Evolutionary conservation across 2,888 invertebrate species (phyloP).

Genomic region (Scrobipalpa costella): DNA sequence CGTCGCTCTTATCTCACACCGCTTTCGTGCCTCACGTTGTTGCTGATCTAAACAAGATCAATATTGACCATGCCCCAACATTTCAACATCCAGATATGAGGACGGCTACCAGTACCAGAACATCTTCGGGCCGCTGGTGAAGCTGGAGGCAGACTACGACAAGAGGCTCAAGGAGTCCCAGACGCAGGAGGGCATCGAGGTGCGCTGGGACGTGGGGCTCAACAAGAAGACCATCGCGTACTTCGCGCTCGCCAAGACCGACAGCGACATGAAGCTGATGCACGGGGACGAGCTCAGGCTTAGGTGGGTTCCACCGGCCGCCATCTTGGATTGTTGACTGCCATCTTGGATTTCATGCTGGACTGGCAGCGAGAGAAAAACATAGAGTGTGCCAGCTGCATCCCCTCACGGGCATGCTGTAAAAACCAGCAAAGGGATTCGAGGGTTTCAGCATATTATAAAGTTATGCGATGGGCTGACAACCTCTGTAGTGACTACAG

Average conservation of each 20-base stretch:
- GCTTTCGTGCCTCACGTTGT: too few relatives aligned
- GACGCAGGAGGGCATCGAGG: slow-evolving; percentile 98
- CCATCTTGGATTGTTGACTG: too few relatives aligned
- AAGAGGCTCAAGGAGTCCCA: slow-evolving; percentile 98
- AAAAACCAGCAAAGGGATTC: too few relatives aligned
- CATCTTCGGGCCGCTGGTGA: slow-evolving; percentile 97
- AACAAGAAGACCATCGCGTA: slow-evolving; percentile 99
- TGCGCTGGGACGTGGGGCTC: slow-evolving; percentile 98
- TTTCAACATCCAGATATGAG: slow-evolving; percentile 85
- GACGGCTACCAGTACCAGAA: slow-evolving; percentile 99
- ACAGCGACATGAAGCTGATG: slow-evolving; percentile 99
- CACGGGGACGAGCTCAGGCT: slow-evolving; percentile 98
- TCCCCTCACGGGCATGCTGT: too few relatives aligned
- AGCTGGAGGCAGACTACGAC: slow-evolving; percentile 99
- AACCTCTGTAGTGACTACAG: too few relatives aligned
- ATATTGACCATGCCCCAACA: not conserved
- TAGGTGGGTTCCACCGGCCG: slow-evolving; percentile 78
- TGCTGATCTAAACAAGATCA: too few relatives aligned
- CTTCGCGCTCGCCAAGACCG: slow-evolving; percentile 97
- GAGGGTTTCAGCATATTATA: too few relatives aligned
- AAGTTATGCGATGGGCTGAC: too few relatives aligned
- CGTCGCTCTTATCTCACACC: too few relatives aligned
- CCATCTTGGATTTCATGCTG: slow-evolving; percentile 3
- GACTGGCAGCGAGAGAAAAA: not conserved
- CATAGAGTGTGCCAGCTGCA: too few relatives aligned